phyloP scores from a whole-genome alignment of 2,113 vertebrate genomes.

The Nanorana parkeri region DNA sequence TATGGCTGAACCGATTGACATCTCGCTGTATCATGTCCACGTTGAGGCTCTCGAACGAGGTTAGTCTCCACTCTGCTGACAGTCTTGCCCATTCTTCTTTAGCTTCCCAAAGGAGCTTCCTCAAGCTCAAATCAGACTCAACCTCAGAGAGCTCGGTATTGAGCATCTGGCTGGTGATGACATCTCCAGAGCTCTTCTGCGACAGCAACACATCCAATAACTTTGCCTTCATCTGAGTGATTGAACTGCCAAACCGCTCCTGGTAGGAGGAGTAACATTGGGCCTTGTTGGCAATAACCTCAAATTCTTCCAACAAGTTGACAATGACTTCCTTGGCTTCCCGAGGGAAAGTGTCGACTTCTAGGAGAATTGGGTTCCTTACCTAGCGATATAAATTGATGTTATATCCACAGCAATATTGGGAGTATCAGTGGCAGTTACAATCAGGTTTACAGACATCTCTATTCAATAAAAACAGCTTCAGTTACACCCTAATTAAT shows the following conservation, averaged over 20 bases:
- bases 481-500: too few relatives aligned
- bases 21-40: constrained; percentile 64
- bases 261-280: constrained; percentile 62
- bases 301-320: constrained; percentile 62
- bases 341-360: constrained; percentile 52
- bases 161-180: constrained; percentile 50
- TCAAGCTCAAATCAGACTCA: constrained; percentile 66
- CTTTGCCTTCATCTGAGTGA: constrained; percentile 33
- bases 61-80: constrained; percentile 63
- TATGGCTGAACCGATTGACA: constrained; percentile 67
- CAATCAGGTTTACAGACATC: too few relatives aligned
- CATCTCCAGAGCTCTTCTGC: constrained; percentile 41
- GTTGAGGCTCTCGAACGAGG: constrained; percentile 64
- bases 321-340: constrained; percentile 63
- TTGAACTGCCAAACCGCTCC: constrained; percentile 47
- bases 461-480: too few relatives aligned
- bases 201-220: constrained; percentile 48
- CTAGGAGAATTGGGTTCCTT: constrained; percentile 64
- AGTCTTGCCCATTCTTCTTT: constrained; percentile 65
- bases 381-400: constrained; percentile 59
- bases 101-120: constrained; percentile 68
- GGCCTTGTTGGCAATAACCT: constrained; percentile 59
- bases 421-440: not conserved
- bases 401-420: not conserved
- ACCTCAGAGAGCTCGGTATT: constrained; percentile 65